Evolutionary conservation across 2,797 vertebrate genomes (phyloP), one percentile per base, ranked within the genome.

Genomic region (Coccyzus lansbergi): DNA sequence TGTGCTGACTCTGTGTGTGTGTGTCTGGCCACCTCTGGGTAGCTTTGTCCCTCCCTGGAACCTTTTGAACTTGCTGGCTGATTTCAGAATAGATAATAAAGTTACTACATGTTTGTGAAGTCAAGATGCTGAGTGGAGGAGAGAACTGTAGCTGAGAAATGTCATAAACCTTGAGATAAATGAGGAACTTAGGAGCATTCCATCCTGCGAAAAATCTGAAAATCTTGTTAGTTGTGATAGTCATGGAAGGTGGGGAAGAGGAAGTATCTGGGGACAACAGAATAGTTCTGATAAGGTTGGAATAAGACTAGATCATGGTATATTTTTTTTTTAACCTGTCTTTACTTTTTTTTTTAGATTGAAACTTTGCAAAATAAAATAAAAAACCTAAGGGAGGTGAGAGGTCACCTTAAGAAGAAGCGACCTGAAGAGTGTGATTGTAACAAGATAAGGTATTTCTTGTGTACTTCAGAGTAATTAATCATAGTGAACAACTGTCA

Each of bases 331-430:
- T 59, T 44, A 74, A 68, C 10, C 1, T 67, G 12, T 59, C 17
- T 84, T 90, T 58, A 3, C 19, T 60, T 67, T 86, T n/a, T 86
- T n/a, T 87, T 86, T 89, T 84, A 99, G 99, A 99, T 99, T 31
- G 99, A 99, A 98, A 99, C 99, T 9, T 98, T 99, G 86, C 99
- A 99, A 97, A 99, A 98, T 10, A 99, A 99, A 98, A 99, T 99
- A 58, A 99, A 99, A 97, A 99, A 99, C 96, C 97, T 99, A 89
- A 97, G 99, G 87, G 99, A 99, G 96, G 99, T 99, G 95, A 98
- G 98, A 97, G 99, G 99, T 91, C 99, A 99, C 94, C 97, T 99
- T 91, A 99, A 99, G 97, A 99, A 98, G 96, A 98, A 98, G 83
- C 97, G 99, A 9, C 99, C 99, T 13, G 98, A 98, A 64, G 98